Conservation (phyloP, 2,113 vertebrate species). For the Psephotus haematonotus region DNA sequence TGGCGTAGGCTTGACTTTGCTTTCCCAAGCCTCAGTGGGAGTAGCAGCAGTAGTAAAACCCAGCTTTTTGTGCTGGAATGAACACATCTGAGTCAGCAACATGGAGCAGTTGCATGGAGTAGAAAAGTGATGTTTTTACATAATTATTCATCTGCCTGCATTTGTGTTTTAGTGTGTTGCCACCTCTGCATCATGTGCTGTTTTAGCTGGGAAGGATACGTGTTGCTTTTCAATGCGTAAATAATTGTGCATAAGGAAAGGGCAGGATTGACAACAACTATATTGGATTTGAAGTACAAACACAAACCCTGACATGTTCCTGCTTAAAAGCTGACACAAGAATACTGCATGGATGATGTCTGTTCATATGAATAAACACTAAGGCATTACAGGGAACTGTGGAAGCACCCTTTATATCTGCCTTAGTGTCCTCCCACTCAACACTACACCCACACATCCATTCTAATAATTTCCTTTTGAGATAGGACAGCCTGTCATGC, state of each 20-base stretch:
- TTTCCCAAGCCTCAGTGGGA: neutral
- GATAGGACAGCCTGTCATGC: neutral
- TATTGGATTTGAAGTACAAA: neutral
- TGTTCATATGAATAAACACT: neutral
- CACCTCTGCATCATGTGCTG: conserved; percentile 10
- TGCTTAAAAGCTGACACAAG: neutral
- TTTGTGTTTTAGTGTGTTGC: neutral
- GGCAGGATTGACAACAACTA: neutral
- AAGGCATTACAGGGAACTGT: neutral
- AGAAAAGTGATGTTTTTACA: neutral
- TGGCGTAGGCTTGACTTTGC: neutral
- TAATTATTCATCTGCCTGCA: conserved; percentile 5
- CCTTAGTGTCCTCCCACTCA: neutral
- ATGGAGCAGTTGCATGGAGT: neutral
- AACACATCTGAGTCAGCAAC: conserved; percentile 16
- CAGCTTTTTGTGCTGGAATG: neutral
- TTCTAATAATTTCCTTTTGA: neutral
- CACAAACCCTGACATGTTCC: neutral
- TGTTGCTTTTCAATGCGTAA: neutral
- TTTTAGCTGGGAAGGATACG: conserved; percentile 3
- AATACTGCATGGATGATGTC: neutral
- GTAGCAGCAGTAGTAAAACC: neutral
- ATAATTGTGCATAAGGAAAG: neutral
- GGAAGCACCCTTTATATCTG: neutral
- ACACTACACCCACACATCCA: neutral